Conservation (phyloP, 2,113 vertebrate genomes). For the Herpetotheres cachinnans region DNA sequence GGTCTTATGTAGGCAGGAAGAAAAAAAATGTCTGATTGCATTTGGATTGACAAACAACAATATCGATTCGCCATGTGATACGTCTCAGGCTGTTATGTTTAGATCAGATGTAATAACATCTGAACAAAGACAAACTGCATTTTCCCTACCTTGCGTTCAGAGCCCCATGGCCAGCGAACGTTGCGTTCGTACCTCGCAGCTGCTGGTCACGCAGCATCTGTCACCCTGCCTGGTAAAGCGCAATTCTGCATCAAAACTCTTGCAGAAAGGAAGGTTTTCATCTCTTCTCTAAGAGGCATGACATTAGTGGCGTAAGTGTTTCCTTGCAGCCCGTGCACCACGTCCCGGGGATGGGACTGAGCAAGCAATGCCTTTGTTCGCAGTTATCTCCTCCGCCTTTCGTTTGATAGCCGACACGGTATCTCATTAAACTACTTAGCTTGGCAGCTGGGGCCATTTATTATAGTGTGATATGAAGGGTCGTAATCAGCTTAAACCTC, state of each 20-base stretch:
- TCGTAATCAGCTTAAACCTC: slow-evolving; percentile 36
- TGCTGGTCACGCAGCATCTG: accelerated
- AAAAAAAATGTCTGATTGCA: neutral
- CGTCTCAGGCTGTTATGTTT: neutral
- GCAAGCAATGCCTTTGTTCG: neutral
- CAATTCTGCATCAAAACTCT: neutral
- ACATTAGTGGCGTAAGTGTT: neutral
- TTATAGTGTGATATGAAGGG: neutral
- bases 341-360: neutral
- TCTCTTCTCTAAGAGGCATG: neutral
- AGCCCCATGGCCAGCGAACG: accelerated
- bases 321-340: neutral
- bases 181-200: neutral
- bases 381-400: neutral
- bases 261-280: neutral
- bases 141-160: neutral
- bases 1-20: slow-evolving; percentile 4
- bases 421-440: slow-evolving; percentile 37
- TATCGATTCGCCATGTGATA: neutral
- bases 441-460: slow-evolving; percentile 28
- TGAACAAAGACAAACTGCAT: neutral
- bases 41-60: slow-evolving; percentile 11
- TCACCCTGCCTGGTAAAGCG: neutral
- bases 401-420: neutral
- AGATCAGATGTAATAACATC: neutral